Base-by-base conservation (phyloP, 2,888 invertebrate genomes). In the Plusia festucae region DNA sequence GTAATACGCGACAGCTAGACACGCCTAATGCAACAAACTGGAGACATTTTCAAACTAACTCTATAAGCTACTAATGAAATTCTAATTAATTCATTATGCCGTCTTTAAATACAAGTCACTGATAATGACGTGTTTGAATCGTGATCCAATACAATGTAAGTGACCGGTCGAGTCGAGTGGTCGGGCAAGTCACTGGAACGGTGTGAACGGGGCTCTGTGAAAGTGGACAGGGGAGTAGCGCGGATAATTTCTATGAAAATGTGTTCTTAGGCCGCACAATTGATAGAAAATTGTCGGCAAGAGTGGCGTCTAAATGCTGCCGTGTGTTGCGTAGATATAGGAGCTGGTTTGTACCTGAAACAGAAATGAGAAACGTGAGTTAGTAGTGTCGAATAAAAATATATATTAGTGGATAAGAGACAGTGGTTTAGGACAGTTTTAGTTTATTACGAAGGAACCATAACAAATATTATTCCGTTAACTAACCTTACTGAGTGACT, bases 221-320 rank as follows among this genome's bases (percentile, higher is more conserved):
- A 91, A 91, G 90, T 90, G 81, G 87, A 81, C 76, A 63, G 75
- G 67, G 79, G 69, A 70, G 68, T 65, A 72, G 71, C 53, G 71
- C 68, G 72, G 73, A 86, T 85, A 87, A 88, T 88, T 89, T 88
- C 88, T 86, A 87, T 88, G 89, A 86, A 89, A 91, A 88, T 22
- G 83, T 76, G 78, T 73, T 72, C 78, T 73, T 79, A 73, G 75
- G 72, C 72, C 67, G 70, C 73, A 88, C 88, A 88, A 88, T 90
- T 86, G 85, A 83, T 87, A 84, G 86, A 85, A 87, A 88, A 90
- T 86, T 82, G 76, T 78, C 65, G 68, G 56, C 57, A 52, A 53
- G n/a, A 63, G 53, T 49, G 8, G 44, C 4, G 24, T 34, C 27
- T 44, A 40, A 55, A 22, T 30, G 44, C 15, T 9, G 58, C n/a